Percentiles rank a stretch among this genome's conserved stretches.
phyloP scores from a whole-genome alignment of 1,140 invertebrate genomes.

The Scaptomyza pallida region DNA sequence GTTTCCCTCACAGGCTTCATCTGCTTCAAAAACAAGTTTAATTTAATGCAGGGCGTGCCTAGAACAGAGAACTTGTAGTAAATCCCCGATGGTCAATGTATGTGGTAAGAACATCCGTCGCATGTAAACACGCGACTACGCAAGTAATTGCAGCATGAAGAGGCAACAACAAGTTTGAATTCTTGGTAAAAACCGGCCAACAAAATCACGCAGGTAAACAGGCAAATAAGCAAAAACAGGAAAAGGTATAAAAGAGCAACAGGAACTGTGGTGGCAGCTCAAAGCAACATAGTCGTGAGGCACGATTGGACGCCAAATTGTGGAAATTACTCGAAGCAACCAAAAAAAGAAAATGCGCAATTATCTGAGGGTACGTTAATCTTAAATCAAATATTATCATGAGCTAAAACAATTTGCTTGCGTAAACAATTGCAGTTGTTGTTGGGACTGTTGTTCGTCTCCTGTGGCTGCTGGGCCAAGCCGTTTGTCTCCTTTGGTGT shows the following conservation, averaged over 20 bases:
- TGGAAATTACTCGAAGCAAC: neutral
- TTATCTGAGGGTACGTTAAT: slow-evolving; percentile 56
- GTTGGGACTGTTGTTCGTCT: slow-evolving; percentile 18
- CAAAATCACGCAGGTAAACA: neutral
- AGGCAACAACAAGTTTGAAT: slow-evolving; percentile 19
- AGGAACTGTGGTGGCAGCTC: neutral
- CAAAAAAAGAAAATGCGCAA: slow-evolving; percentile 56
- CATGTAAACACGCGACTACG: neutral
- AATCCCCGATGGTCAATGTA: neutral
- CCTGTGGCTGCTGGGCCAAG: slow-evolving; percentile 47
- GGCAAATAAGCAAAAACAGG: neutral
- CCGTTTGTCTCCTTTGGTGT: slow-evolving; percentile 58
- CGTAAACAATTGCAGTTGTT: slow-evolving; percentile 28
- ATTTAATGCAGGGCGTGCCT: neutral
- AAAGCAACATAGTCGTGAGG: slow-evolving; percentile 23
- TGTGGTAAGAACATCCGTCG: neutral
- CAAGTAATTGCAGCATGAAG: neutral
- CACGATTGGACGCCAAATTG: neutral
- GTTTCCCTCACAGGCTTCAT: too few relatives aligned
- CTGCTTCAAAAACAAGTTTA: slow-evolving; percentile 18
- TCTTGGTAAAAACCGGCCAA: slow-evolving; percentile 17
- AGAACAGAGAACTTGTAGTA: too few relatives aligned
- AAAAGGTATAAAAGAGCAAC: neutral
- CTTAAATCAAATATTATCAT: neutral
- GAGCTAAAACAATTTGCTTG: neutral